phyloP scores from a whole-genome alignment of 2,113 vertebrate genomes.

The Cebus imitator region DNA sequence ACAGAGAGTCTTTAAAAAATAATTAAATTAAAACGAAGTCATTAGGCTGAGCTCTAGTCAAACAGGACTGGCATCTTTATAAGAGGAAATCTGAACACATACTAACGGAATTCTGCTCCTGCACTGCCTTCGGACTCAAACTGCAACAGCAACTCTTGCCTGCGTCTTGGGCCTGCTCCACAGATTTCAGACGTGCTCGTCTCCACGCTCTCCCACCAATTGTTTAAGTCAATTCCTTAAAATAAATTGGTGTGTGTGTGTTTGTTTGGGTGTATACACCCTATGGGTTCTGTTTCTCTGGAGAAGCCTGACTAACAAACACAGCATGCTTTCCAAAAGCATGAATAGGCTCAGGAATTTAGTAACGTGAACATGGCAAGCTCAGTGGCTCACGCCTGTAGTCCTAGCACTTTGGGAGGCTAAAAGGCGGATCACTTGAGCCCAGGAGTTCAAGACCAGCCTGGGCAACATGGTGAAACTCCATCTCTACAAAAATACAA shows the following conservation, averaged over 20 bases:
- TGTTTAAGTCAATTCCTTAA: background rate
- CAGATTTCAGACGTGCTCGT: background rate
- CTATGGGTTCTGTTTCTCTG: background rate
- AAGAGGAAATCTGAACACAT: background rate
- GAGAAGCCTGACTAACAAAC: background rate
- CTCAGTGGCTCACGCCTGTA: too few species aligned
- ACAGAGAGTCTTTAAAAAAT: background rate
- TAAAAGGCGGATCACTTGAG: too few species aligned
- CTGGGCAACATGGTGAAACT: too few species aligned
- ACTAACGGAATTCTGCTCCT: background rate
- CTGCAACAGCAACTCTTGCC: background rate
- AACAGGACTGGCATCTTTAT: background rate
- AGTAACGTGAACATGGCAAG: background rate
- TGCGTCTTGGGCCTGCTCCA: background rate
- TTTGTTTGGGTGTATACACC: too few species aligned
- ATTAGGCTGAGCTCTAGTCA: background rate
- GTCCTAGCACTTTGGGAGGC: too few species aligned
- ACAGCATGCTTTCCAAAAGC: background rate
- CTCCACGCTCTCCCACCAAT: background rate
- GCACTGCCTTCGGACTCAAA: background rate
- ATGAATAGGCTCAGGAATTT: background rate
- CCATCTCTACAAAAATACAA: too few species aligned
- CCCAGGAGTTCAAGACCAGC: too few species aligned
- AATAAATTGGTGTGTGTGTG: background rate
- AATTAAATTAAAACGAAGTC: background rate